A percentile compares a stretch with the other conserved stretches of the same genome.
Evolutionary conservation across 2,113 vertebrate genomes (phyloP).

Genomic region (Microtus ochrogaster): DNA sequence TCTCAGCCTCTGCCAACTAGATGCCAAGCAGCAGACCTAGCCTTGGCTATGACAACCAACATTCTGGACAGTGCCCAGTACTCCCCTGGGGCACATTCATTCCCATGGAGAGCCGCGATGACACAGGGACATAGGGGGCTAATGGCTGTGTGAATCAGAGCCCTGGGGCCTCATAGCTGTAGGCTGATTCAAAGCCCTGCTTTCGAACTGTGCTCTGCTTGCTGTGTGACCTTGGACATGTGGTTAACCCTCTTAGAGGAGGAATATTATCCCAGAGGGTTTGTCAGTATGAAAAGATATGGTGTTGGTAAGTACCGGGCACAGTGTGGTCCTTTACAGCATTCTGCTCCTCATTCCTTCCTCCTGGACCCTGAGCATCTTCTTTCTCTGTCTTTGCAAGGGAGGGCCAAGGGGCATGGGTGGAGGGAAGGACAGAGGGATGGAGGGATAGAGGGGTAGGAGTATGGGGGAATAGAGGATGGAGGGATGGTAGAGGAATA

Average conservation of each 20-base stretch:
- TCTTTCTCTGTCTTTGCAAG: fast-evolving
- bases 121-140: fast-evolving
- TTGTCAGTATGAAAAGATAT: background rate
- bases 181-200: background rate
- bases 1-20: background rate
- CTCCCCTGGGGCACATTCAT: background rate
- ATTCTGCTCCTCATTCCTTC: background rate
- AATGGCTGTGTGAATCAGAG: background rate
- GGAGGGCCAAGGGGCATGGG: background rate
- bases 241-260: background rate
- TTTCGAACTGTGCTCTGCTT: background rate
- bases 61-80: background rate
- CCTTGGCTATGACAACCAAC: background rate
- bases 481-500: background rate
- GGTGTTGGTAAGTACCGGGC: background rate
- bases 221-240: slow-evolving; percentile 3
- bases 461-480: background rate
- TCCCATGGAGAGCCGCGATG: background rate
- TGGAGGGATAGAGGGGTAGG: background rate
- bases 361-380: background rate
- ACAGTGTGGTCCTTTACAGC: background rate
- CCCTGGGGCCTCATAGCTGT: background rate
- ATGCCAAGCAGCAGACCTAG: too few relatives aligned
- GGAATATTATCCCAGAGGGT: background rate
- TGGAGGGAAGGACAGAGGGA: background rate